Evolutionary conservation across 2,888 invertebrate genomes (phyloP).

Genomic region (Mellilla xanthometata): DNA sequence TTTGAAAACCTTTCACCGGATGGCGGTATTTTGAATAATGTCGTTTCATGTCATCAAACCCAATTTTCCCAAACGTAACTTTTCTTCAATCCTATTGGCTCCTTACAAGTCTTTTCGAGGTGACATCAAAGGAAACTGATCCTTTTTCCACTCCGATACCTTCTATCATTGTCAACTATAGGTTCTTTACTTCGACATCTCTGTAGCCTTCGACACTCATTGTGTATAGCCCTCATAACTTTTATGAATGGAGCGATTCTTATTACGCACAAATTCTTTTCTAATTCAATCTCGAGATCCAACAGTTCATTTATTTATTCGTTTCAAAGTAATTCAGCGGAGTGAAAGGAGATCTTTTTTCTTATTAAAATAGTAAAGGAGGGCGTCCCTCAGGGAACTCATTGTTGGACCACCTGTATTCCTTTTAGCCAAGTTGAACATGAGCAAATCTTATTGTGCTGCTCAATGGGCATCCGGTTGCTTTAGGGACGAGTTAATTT

Average conservation of each 20-base stretch:
- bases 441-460: conserved; percentile 74
- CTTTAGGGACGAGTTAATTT: conserved; percentile 60
- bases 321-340: conserved; percentile 71
- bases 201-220: conserved; percentile 57
- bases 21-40: conserved; percentile 32
- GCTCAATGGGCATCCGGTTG: conserved; percentile 70
- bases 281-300: conserved; percentile 76
- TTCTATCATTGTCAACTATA: conserved; percentile 63
- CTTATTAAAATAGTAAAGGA: conserved; percentile 78
- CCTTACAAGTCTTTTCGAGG: conserved; percentile 58
- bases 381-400: conserved; percentile 38
- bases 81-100: conserved; percentile 43
- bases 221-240: conserved; percentile 66
- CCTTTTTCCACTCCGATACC: conserved; percentile 73
- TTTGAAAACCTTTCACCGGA: conserved; percentile 26
- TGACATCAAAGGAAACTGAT: conserved; percentile 75
- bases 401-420: conserved; percentile 77
- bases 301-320: conserved; percentile 72
- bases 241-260: conserved; percentile 72
- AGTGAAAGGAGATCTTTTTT: conserved; percentile 59
- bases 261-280: conserved; percentile 72
- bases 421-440: conserved; percentile 59
- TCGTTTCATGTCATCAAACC: conserved; percentile 32
- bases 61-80: conserved; percentile 42
- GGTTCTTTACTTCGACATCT: conserved; percentile 26